Conservation (phyloP, 2,113 vertebrate genomes). For the Montifringilla adamsi region DNA sequence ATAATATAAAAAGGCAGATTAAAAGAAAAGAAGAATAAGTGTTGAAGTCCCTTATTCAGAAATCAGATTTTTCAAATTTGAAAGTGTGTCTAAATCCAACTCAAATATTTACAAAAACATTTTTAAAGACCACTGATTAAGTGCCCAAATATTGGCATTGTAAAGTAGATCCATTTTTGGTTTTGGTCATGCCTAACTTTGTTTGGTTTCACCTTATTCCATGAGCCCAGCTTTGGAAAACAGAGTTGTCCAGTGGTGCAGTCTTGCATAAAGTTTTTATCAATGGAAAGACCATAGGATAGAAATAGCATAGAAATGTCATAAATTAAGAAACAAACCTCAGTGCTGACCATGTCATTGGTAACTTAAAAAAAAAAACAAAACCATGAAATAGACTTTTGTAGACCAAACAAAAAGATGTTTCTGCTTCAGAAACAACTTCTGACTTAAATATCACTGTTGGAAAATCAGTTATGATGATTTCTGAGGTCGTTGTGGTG, state of each 20-base stretch:
- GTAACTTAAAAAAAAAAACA: neutral
- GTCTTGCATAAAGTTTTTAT: neutral
- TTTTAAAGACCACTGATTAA: neutral
- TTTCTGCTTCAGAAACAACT: neutral
- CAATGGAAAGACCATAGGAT: neutral
- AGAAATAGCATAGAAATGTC: neutral
- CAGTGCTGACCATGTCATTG: neutral
- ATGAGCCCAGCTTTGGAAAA: neutral
- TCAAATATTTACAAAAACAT: neutral
- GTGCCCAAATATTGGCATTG: neutral
- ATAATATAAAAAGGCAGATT: neutral
- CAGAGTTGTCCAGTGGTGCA: neutral
- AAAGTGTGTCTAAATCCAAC: neutral
- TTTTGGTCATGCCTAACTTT: neutral
- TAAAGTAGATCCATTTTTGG: neutral
- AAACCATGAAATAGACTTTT: neutral
- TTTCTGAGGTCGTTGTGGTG: rapidly evolving
- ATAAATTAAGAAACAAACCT: neutral
- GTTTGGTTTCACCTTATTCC: neutral
- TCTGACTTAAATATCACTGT: neutral
- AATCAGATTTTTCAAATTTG: neutral
- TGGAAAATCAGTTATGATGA: neutral
- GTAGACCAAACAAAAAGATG: neutral
- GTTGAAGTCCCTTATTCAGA: neutral
- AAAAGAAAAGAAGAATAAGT: rapidly evolving